Base-by-base conservation (phyloP, 2,888 invertebrate species). In the Rhagium mordax region DNA sequence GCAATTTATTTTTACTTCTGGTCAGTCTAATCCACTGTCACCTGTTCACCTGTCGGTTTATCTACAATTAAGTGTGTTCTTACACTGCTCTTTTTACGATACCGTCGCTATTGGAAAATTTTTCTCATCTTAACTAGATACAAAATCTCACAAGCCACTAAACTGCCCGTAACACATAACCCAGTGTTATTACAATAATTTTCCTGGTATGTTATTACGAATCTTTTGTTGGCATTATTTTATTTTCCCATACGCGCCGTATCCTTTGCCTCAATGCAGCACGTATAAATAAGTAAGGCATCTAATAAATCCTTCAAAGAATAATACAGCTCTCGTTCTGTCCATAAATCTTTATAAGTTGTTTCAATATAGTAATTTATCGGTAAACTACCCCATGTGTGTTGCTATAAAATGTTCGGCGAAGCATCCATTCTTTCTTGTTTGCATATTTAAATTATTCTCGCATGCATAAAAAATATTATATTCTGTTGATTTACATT, bases 261-360 rank as follows among this genome's bases (percentile, higher is more conserved):
- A 21, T 20, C 18, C 0, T 20, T 10, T 1, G 20, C 18, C 21
- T 21, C 21, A 13, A 3, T 24, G 24, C 10, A 6, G 6, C 57
- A 57, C 55, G 20, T 55, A 21, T 57, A 57, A 57, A 57, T 57
- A 57, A 57, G 57, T 15, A 29, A 57, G 57, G 57, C 57, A 24
- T 24, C 24, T 57, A 24, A 57, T 57, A 57, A 57, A 57, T 57
- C 57, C 13, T 29, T 15, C 15, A 29, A 8, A 57, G n/a, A 57
- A 57, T 24, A 57, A 57, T 29, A 24, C 27, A 5, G 57, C 29
- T 27, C 15, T n/a, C 57, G 15, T 29, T 57, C 15, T 15, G 27
- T 24, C 57, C 27, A 57, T 57, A 57, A 57, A 57, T 57, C 57
- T 57, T 29, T 24, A 29, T 57, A 57, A 57, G 29, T 15, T 16